phyloP scores from a whole-genome alignment of 1,140 invertebrate genomes.

The Drosophila quadrilineata region DNA sequence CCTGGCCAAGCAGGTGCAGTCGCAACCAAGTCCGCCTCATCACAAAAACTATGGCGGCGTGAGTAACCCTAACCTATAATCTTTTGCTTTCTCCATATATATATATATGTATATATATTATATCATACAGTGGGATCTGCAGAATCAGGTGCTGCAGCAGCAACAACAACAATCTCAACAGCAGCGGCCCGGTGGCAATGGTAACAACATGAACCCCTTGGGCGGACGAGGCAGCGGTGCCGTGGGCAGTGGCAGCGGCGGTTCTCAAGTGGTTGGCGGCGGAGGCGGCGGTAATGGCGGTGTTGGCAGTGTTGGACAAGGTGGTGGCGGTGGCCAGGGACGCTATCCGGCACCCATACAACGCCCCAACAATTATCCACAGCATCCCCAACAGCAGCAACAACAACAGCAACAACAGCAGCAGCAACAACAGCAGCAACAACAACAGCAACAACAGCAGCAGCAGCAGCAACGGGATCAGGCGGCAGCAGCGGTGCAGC shows the following conservation, averaged over 20 bases:
- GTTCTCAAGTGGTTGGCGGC: constrained; percentile 18
- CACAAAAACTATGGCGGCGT: constrained; percentile 84
- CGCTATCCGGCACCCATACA: constrained; percentile 80
- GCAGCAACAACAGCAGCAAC: constrained; percentile 81
- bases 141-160: constrained; percentile 82
- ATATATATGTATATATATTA: neutral
- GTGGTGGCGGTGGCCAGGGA: constrained; percentile 61
- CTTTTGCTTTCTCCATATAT: neutral
- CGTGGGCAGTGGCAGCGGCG: constrained; percentile 49
- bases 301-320: constrained; percentile 65
- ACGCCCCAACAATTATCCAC: constrained; percentile 82
- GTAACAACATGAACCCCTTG: constrained; percentile 69
- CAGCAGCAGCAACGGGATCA: constrained; percentile 53
- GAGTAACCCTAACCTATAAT: constrained; percentile 56
- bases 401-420: constrained; percentile 72
- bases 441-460: constrained; percentile 69
- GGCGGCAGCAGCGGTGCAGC: constrained; percentile 62
- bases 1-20: constrained; percentile 81
- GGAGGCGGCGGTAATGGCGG: constrained; percentile 53
- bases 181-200: constrained; percentile 51
- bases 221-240: constrained; percentile 57
- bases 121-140: constrained; percentile 75
- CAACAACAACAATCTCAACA: constrained; percentile 62
- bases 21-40: constrained; percentile 84
- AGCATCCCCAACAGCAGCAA: constrained; percentile 80